Base-by-base conservation (phyloP, 2,888 invertebrate species). In the Selenia dentaria region DNA sequence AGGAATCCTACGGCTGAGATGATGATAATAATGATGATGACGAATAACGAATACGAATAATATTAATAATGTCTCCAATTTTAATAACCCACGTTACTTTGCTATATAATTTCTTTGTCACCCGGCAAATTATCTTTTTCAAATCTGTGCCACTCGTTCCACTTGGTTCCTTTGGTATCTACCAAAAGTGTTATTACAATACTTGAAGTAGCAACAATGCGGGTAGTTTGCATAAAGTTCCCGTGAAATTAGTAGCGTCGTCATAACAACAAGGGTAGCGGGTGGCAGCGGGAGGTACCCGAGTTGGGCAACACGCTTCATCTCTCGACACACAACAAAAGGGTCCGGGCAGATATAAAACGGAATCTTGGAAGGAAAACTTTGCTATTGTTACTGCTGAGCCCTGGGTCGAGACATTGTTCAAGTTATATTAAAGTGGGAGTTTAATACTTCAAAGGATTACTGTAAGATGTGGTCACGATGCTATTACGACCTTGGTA, bases 401-500 rank as follows among this genome's bases (percentile, higher is more conserved):
- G 75, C 75, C 77, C 73, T 70, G 78, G 79, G 77, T 72, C 74
- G 67, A 60, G 73, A 78, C 82, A 83, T 86, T 86, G 85, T 86
- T 85, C 82, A 78, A 81, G 69, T 85, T 85, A 80, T 83, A 85
- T 86, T 85, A 83, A 81, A 84, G 75, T 79, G 74, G 69, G 74
- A 80, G 73, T 83, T 84, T 81, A 80, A 81, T 83, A 82, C 79
- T 83, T 83, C 74, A 81, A 80, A 83, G 83, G 83, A 79, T 85
- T 83, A 80, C 77, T 74, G 72, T 71, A 68, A 70, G 70, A 77
- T 79, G 79, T 74, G 79, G 79, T 74, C 79, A 73, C 67, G 66
- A 66, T 65, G 73, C 72, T 70, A 70, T 78, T 70, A 71, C 63
- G 62, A 59, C 66, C 61, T 57, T 51, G 53, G 55, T 63, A 49